These are phyloP conservation scores for Notechis scutatus DNA, from an alignment of 2,113 vertebrate species.

Conservation along the genomic window DNA sequence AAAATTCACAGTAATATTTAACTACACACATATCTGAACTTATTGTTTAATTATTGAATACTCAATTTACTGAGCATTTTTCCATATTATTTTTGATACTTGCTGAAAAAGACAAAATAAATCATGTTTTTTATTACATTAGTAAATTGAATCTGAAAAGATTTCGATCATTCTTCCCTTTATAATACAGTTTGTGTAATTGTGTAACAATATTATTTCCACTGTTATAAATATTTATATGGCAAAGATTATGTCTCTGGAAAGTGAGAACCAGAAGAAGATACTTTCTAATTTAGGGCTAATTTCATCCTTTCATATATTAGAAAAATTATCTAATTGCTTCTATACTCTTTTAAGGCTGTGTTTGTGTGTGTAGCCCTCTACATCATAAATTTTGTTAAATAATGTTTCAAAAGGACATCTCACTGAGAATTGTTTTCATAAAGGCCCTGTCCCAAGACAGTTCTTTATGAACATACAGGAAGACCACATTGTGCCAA, in stretches of 20 bases:
- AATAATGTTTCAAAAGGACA: neutral
- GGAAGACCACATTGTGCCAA: constrained; percentile 28
- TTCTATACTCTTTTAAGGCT: neutral
- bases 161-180: neutral
- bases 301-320: neutral
- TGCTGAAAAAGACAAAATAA: constrained; percentile 43
- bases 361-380: neutral
- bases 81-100: constrained; percentile 43
- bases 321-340: neutral
- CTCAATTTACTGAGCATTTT: neutral
- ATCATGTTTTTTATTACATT: neutral
- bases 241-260: neutral
- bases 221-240: neutral
- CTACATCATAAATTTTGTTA: neutral
- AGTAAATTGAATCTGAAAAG: neutral
- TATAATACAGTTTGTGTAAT: constrained; percentile 14
- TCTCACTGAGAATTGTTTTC: neutral
- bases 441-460: constrained; percentile 27
- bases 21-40: constrained; percentile 46
- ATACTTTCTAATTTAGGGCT: neutral
- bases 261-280: neutral
- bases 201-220: constrained; percentile 19
- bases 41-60: neutral
- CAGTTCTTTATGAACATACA: constrained; percentile 39
- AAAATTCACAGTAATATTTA: constrained; percentile 55